These are phyloP conservation scores for Pentalonia nigronervosa DNA, from an alignment of 1,140 invertebrate species.

Conservation along the genomic window DNA sequence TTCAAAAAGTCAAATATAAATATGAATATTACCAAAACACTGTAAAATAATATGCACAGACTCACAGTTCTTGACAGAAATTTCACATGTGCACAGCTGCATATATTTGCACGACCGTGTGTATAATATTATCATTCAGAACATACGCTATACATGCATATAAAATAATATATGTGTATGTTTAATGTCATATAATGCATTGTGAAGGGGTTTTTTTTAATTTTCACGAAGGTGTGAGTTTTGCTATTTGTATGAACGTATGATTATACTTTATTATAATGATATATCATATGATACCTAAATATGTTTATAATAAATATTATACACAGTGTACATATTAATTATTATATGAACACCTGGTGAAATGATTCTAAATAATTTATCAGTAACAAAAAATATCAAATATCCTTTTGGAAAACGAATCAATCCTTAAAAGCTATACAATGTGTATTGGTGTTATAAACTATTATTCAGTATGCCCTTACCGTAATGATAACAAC, in stretches of 20 bases:
- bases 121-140: not conserved
- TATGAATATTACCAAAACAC: not conserved
- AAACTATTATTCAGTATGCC: not conserved
- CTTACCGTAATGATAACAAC: constrained; percentile 76
- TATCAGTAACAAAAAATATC: not conserved
- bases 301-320: too few relatives aligned
- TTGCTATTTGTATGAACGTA: not conserved
- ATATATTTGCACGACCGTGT: not conserved
- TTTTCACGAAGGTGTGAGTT: not conserved
- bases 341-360: not conserved
- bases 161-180: not conserved
- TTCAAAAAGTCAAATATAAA: not conserved
- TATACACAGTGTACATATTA: not conserved
- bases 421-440: not conserved
- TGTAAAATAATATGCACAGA: not conserved
- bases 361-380: not conserved
- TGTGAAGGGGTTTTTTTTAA: not conserved
- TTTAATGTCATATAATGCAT: not conserved
- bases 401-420: not conserved
- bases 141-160: not conserved
- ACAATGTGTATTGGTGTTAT: not conserved
- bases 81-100: not conserved
- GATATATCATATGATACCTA: not conserved
- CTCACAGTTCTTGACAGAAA: not conserved
- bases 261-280: not conserved